A percentile compares a stretch with the other conserved stretches of the same genome.
These are phyloP conservation scores for Phylloscopus trochiloides DNA, from an alignment of 2,113 vertebrate genomes.

Conservation along the genomic window DNA sequence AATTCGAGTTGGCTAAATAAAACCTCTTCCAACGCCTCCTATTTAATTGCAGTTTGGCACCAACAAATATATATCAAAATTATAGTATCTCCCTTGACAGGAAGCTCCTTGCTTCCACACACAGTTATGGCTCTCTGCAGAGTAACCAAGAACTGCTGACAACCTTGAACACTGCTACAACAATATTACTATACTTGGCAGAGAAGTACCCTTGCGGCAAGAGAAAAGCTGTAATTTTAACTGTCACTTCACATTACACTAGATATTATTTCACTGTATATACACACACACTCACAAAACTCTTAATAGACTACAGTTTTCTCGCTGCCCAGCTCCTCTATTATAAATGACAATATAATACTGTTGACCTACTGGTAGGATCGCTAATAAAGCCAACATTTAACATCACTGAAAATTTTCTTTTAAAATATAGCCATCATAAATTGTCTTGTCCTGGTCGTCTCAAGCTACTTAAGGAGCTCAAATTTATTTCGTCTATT, in stretches of 20 bases:
- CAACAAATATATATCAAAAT: constrained; percentile 87
- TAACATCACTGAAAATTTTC: constrained; percentile 57
- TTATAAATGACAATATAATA: constrained; percentile 79
- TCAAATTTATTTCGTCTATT: background rate
- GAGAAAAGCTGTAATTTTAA: constrained; percentile 87
- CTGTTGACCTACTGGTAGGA: constrained; percentile 49
- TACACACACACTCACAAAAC: constrained; percentile 77
- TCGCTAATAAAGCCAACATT: constrained; percentile 58
- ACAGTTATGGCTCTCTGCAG: constrained; percentile 86
- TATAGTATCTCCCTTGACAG: constrained; percentile 89
- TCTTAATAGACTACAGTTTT: constrained; percentile 81
- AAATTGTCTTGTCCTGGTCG: constrained; percentile 42
- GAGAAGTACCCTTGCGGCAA: constrained; percentile 81
- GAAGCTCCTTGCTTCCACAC: constrained; percentile 80
- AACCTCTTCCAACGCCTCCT: constrained; percentile 73
- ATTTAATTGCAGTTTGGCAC: constrained; percentile 86
- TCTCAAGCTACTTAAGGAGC: background rate
- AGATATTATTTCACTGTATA: constrained; percentile 84
- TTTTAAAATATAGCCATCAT: constrained; percentile 2
- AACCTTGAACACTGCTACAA: constrained; percentile 81
- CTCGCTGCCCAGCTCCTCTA: constrained; percentile 68
- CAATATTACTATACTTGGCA: constrained; percentile 89
- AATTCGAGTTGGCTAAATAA: constrained; percentile 78
- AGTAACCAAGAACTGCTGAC: constrained; percentile 89
- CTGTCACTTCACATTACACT: constrained; percentile 89